phyloP scores from a whole-genome alignment of 2,113 vertebrate genomes.

The Odocoileus hemionus region DNA sequence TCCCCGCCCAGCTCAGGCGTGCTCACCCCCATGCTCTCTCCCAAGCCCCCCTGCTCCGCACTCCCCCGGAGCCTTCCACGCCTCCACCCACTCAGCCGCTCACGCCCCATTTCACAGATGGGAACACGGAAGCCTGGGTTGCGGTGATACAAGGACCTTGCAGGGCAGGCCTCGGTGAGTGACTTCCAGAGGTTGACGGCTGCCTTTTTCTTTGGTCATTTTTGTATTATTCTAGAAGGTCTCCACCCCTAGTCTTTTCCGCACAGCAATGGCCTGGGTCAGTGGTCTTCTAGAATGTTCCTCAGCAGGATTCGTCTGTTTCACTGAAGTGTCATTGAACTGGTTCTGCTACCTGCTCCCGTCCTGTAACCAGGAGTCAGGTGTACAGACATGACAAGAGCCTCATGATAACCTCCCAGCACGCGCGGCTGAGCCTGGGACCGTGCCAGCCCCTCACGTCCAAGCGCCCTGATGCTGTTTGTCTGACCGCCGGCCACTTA shows the following conservation, averaged over 20 bases:
- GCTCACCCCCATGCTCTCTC: no score
- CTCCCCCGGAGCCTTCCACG: not conserved
- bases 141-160: no score
- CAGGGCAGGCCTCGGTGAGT: not conserved
- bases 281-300: not conserved
- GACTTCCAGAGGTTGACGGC: not conserved
- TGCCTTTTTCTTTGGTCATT: not conserved
- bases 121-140: not conserved
- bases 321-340: not conserved
- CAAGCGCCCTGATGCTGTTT: not conserved
- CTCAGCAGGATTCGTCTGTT: not conserved
- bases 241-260: no score
- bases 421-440: not conserved
- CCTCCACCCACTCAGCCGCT: not conserved
- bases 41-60: not conserved
- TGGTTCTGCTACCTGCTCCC: not conserved
- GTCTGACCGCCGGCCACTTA: accelerated
- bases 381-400: accelerated
- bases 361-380: not conserved
- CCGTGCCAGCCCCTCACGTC: not conserved
- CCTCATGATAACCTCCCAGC: accelerated
- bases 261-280: not conserved
- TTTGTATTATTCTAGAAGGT: not conserved
- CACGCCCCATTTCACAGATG: not conserved
- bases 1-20: not conserved